Evolutionary conservation across 2,888 invertebrate genomes (phyloP), one percentile per base, ranked within the genome.

Genomic region (Ornithoptera alexandrae): DNA sequence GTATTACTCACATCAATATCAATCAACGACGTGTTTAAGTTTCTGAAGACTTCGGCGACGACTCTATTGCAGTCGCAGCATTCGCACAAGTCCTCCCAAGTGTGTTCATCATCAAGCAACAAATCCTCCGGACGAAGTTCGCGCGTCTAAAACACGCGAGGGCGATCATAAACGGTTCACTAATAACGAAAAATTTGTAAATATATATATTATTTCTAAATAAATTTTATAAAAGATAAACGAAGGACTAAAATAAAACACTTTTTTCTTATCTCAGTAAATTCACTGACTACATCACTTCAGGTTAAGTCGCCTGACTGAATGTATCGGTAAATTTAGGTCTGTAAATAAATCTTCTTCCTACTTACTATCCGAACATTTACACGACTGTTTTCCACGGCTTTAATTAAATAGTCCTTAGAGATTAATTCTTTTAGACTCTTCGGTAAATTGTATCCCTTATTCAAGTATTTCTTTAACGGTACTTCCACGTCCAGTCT

Each of bases 281-380:
- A 15, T 46, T 46, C 2, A 15, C 46, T 1, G 1, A 46, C 15
- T 46, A 46, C 15, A 46, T 17, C 46, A 15, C 15, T 46, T 46
- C 46, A 46, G 12, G 15, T 46, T 46, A 1, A 1, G 15, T 46
- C 10, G 39, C 8, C 15, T 46, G 15, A 46, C 12, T 15, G 2
- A 1, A 42, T 5, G 12, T 42, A 42, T 42, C 4, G 46, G 30
- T 30, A 3, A 46, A 12, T 46, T 46, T 46, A 15, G 3, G 15
- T 46, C 46, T 15, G 12, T 46, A 17, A 46, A 46, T 46, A 46
- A 46, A 46, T 15, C 17, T n/a, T 20, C 20, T 1, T 53, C 0
- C 22, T 10, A 79, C 84, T 84, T 72, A 91, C 91, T 76, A 75
- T 75, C 62, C 81, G 76, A 65, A 93, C 80, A 80, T 89, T 86